Evolutionary conservation across 2,888 invertebrate species (phyloP), one percentile per base, ranked within the genome.

Genomic region (Carcina quercana): DNA sequence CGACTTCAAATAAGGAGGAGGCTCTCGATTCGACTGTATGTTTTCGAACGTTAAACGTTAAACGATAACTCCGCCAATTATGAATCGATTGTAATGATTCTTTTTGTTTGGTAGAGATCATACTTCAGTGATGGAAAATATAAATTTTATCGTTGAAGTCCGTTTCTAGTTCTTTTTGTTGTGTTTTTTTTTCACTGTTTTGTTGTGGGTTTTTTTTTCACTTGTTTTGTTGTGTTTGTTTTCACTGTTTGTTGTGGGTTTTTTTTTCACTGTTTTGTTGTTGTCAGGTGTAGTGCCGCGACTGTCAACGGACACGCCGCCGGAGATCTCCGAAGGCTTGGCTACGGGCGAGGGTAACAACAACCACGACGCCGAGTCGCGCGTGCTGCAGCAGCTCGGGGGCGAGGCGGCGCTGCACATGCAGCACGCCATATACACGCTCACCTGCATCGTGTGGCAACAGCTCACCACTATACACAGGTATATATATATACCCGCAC

Each of bases 391-490:
- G 12, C 38, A 35, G 3, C n/a, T 24, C 20, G 34, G 35, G 5
- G 63, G 61, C 2, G 87, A 91, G 57, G 92, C 93, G 3, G 93
- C 94, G 25, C 85, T 94, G 31, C 91, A 92, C 58, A 80, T 96
- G 32, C 93, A 94, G 25, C 94, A 95, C 69, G 92, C 95, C 50
- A 89, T 96, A 27, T 94, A 96, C 68, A 94, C 93, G 13, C 84
- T 96, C 40, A 87, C 95, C 13, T 94, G 94, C 59, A 92, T 96
- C 48, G 93, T 95, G 49, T 93, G 93, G 55, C 94, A 95, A 64
- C 91, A 96, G 57, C 92, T 95, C 83, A 96, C 96, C 3, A 93
- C 92, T 6, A 94, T 96, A 58, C 93, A 94, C 59, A 91, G 89
- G 89, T 89, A 50, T 13, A 15, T n/a, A n/a, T n/a, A n/a, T n/a